A percentile compares a stretch with the other conserved stretches of the same genome.
phyloP scores from a whole-genome alignment of 2,113 vertebrate species.

The Lipophrys pholis region DNA sequence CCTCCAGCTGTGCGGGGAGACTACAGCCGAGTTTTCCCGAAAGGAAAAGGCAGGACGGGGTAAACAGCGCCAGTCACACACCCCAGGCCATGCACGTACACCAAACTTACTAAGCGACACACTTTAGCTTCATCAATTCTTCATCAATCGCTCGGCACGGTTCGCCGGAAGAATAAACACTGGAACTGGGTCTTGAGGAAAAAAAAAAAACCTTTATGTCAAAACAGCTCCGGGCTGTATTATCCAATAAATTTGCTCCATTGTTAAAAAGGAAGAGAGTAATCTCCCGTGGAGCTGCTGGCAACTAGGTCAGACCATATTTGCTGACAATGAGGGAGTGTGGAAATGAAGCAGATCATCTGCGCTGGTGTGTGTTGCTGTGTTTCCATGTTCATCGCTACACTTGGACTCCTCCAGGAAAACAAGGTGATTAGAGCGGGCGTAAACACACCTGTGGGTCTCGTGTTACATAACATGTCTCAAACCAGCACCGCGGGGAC shows the following conservation, averaged over 20 bases:
- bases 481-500: conserved; percentile 35
- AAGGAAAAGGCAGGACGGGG: background rate
- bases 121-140: conserved; percentile 54
- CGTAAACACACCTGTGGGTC: conserved; percentile 46
- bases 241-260: conserved; percentile 48
- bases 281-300: conserved; percentile 50
- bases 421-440: conserved; percentile 1
- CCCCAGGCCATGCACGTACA: conserved; percentile 14
- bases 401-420: conserved; percentile 22
- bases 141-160: conserved; percentile 30
- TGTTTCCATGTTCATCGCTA: background rate
- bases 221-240: conserved; percentile 37
- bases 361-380: background rate
- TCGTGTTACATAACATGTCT: conserved; percentile 54
- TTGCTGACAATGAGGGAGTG: conserved; percentile 47
- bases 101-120: conserved; percentile 47
- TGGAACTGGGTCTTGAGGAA: conserved; percentile 44
- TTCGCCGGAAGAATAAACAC: conserved; percentile 15
- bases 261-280: conserved; percentile 67
- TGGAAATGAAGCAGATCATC: conserved; percentile 48
- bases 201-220: conserved; percentile 34
- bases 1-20: background rate
- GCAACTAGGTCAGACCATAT: conserved; percentile 70
- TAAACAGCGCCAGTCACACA: conserved; percentile 8
- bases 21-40: conserved; percentile 1